These are phyloP conservation scores for Tubulanus polymorphus DNA, from an alignment of 2,888 invertebrate genomes.

Conservation along the genomic window DNA sequence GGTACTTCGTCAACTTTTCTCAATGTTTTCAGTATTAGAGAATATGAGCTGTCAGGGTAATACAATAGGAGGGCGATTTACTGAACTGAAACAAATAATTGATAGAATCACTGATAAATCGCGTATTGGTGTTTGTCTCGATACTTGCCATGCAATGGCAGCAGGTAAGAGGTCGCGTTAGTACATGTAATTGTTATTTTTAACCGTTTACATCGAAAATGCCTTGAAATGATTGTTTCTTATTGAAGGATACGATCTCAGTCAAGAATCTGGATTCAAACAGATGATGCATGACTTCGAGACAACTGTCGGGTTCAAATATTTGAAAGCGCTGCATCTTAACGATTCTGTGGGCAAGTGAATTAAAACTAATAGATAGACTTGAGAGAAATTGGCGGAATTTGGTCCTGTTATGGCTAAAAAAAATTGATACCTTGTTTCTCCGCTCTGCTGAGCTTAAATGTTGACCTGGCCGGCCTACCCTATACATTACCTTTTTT, in stretches of 20 bases:
- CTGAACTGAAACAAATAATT: slow-evolving; percentile 49
- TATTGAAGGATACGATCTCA: slow-evolving; percentile 53
- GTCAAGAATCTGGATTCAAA: slow-evolving; percentile 46
- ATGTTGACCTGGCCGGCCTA: not conserved
- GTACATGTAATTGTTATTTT: slow-evolving; percentile 1
- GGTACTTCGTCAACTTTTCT: not conserved
- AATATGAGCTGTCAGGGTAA: slow-evolving; percentile 53
- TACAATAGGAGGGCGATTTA: slow-evolving; percentile 53
- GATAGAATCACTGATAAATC: slow-evolving; percentile 45
- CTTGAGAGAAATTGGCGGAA: not conserved
- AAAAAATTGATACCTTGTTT: not conserved
- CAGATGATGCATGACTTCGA: slow-evolving; percentile 52
- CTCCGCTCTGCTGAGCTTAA: too few relatives aligned
- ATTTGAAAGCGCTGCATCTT: slow-evolving; percentile 56
- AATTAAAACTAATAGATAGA: not conserved
- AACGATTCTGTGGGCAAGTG: slow-evolving; percentile 56
- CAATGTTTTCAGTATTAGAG: slow-evolving; percentile 48
- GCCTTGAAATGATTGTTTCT: not conserved
- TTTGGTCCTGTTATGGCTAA: not conserved
- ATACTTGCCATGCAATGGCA: slow-evolving; percentile 56
- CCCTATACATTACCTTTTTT: not conserved
- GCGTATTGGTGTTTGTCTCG: slow-evolving; percentile 55
- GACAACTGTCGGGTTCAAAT: slow-evolving; percentile 51
- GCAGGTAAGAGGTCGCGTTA: slow-evolving; percentile 46
- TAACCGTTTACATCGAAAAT: not conserved